These are phyloP conservation scores for Heliocidaris erythrogramma DNA, from an alignment of 35 echinoderm and acorn worm species.

Conservation along the genomic window DNA sequence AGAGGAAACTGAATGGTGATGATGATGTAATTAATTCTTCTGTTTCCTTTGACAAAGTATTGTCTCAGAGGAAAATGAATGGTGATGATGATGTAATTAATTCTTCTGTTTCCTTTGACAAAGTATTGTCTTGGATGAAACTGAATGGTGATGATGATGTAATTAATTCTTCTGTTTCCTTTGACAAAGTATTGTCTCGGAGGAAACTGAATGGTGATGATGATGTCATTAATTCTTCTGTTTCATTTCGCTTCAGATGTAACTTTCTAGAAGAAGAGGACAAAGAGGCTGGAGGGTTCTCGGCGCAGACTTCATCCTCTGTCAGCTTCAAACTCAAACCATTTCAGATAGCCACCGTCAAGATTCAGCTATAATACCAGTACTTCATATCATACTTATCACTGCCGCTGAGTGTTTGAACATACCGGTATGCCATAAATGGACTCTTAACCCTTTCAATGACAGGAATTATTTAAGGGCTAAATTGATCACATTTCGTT, in stretches of 20 bases:
- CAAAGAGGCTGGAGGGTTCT: not conserved
- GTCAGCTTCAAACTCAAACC: constrained; percentile 50
- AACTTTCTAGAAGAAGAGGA: constrained; percentile 71
- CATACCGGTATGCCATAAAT: too few relatives aligned
- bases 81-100: not conserved
- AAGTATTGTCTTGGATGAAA: too few relatives aligned
- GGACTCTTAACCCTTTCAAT: too few relatives aligned
- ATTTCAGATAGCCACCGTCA: constrained; percentile 55
- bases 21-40: not conserved
- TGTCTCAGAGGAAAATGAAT: not conserved
- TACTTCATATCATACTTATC: too few relatives aligned
- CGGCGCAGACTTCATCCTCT: not conserved
- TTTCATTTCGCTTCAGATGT: constrained; percentile 58
- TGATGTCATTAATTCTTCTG: not conserved
- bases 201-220: not conserved
- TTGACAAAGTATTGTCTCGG: too few relatives aligned
- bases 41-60: not conserved
- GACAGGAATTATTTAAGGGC: too few relatives aligned
- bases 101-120: too few relatives aligned
- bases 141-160: not conserved
- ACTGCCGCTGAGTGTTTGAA: too few relatives aligned
- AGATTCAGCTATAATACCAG: not conserved
- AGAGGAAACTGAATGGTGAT: not conserved
- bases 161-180: not conserved
- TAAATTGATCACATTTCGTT: too few relatives aligned